Conservation (phyloP, 2,113 vertebrate species). For the Platysteira castanea region DNA sequence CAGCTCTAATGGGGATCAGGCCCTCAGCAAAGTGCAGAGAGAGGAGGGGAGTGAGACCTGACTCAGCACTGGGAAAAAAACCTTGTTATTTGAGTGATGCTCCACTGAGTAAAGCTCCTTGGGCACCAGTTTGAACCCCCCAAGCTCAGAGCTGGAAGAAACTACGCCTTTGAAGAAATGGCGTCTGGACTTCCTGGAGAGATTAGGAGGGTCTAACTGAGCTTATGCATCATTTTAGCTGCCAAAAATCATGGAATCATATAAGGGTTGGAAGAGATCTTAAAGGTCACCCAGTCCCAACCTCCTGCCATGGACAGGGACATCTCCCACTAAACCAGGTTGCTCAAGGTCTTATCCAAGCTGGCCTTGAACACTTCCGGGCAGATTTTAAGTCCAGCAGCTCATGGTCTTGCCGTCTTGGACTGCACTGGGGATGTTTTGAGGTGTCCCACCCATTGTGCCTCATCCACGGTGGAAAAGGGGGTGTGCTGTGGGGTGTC, state of each 20-base stretch:
- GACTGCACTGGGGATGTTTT: neutral
- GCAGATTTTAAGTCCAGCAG: neutral
- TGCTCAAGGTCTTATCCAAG: neutral
- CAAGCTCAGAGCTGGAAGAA: neutral
- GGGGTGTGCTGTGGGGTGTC: neutral
- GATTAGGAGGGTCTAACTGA: neutral
- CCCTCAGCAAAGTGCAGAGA: neutral
- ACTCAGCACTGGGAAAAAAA: conserved; percentile 6
- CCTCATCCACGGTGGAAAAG: neutral
- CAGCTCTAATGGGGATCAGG: conserved; percentile 5
- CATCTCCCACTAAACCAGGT: neutral
- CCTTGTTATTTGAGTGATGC: neutral
- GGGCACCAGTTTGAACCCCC: neutral
- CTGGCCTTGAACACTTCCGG: neutral
- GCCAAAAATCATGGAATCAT: neutral
- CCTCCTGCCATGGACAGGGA: neutral
- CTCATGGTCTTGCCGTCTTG: neutral
- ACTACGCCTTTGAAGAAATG: neutral
- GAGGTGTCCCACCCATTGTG: fast-evolving
- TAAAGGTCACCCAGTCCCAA: neutral
- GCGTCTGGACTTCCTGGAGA: neutral
- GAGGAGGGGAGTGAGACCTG: neutral
- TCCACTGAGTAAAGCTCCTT: neutral
- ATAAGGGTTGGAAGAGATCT: neutral
- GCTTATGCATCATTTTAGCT: neutral